These are phyloP conservation scores for Sciaenops ocellatus DNA, from an alignment of 2,797 vertebrate genomes.

Conservation along the genomic window DNA sequence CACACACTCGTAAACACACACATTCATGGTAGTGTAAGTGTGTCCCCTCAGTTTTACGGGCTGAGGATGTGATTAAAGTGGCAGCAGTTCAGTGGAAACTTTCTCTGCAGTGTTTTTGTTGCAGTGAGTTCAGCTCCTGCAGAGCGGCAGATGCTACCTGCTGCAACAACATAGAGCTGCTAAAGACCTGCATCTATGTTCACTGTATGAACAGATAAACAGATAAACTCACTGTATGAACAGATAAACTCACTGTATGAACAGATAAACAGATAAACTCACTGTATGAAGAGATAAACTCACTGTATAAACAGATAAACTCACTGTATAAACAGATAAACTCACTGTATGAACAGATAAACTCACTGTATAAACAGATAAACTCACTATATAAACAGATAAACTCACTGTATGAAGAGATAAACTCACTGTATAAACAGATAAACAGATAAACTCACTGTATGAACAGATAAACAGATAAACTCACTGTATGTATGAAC, in stretches of 20 bases:
- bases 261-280: neutral
- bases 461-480: too few relatives aligned
- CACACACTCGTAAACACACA: slow-evolving; percentile 7
- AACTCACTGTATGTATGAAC: too few relatives aligned
- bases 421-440: neutral
- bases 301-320: neutral
- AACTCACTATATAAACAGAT: neutral
- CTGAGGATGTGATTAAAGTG: slow-evolving; percentile 33
- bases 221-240: neutral
- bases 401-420: neutral
- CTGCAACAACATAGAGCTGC: slow-evolving; percentile 9
- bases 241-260: neutral
- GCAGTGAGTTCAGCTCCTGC: slow-evolving; percentile 15
- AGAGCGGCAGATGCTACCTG: slow-evolving; percentile 12
- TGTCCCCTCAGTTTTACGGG: slow-evolving; percentile 14
- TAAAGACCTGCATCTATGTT: too few relatives aligned
- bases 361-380: neutral
- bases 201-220: neutral
- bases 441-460: neutral
- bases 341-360: neutral
- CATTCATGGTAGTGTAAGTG: slow-evolving; percentile 1
- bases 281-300: neutral
- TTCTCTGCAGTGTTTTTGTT: slow-evolving; percentile 35
- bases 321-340: neutral
- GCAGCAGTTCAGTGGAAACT: slow-evolving; percentile 47